Conservation (phyloP, 2,797 vertebrate species). For the Valencia hispanica region DNA sequence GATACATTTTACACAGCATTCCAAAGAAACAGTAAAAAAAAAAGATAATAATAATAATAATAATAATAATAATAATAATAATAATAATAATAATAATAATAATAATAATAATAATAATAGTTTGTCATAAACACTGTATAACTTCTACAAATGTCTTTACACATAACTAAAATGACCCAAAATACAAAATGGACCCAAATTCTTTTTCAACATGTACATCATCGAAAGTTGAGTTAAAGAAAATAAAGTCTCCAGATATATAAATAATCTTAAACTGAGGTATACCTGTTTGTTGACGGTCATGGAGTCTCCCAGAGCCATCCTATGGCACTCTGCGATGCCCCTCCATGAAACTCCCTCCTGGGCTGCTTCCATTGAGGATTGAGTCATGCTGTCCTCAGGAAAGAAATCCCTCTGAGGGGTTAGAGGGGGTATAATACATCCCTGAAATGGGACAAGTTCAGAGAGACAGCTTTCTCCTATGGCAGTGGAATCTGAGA, state of each 20-base stretch:
- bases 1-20: too few species aligned
- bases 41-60: too few species aligned
- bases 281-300: slow-evolving; percentile 85
- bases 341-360: slow-evolving; percentile 78
- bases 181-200: neutral
- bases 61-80: too few species aligned
- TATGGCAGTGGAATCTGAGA: slow-evolving; percentile 80
- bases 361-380: slow-evolving; percentile 34
- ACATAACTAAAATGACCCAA: too few species aligned
- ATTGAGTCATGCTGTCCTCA: slow-evolving; percentile 42
- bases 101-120: too few species aligned
- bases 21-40: neutral
- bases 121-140: too few species aligned
- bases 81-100: too few species aligned
- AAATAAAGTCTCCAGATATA: neutral
- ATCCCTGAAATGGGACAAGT: slow-evolving; percentile 72
- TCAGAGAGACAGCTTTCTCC: slow-evolving; percentile 76
- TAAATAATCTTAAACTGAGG: neutral
- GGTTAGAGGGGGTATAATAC: slow-evolving; percentile 72
- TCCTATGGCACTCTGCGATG: slow-evolving; percentile 77
- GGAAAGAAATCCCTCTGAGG: slow-evolving; percentile 45
- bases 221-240: neutral
- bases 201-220: neutral
- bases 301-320: slow-evolving; percentile 74
- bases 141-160: too few species aligned